phyloP scores from a whole-genome alignment of 2,888 invertebrate genomes.

The Nemoura dubitans region DNA sequence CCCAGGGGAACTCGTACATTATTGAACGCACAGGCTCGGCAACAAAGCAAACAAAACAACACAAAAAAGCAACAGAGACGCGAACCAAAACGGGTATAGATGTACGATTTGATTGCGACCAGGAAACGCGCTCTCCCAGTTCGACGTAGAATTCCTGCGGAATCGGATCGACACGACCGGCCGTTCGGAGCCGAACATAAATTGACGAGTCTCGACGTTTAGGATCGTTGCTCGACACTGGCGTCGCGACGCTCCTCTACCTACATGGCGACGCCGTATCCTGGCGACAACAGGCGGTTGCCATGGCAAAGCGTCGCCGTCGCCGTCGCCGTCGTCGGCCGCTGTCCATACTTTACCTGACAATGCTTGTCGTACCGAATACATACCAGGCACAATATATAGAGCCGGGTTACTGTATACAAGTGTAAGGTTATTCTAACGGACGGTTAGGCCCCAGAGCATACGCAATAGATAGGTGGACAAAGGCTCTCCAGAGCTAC shows the following conservation, averaged over 20 bases:
- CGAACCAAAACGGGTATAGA: not conserved
- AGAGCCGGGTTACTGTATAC: not conserved
- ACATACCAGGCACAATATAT: not conserved
- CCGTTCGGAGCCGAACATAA: not conserved
- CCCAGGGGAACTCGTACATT: not conserved
- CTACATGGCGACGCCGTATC: not conserved
- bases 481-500: not conserved
- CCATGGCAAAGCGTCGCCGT: not conserved
- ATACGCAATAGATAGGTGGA: not conserved
- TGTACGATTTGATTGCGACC: not conserved
- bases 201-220: not conserved
- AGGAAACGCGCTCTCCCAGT: not conserved
- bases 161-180: not conserved
- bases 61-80: not conserved
- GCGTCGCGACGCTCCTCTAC: not conserved
- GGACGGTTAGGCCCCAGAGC: not conserved
- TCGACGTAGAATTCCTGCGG: not conserved
- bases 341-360: not conserved
- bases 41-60: not conserved
- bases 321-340: not conserved
- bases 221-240: not conserved
- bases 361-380: not conserved
- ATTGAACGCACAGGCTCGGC: not conserved
- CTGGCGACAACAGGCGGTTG: constrained; percentile 25
- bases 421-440: not conserved